These are phyloP conservation scores for Drosophila dives DNA, from an alignment of 2,888 invertebrate genomes.

Conservation along the genomic window DNA sequence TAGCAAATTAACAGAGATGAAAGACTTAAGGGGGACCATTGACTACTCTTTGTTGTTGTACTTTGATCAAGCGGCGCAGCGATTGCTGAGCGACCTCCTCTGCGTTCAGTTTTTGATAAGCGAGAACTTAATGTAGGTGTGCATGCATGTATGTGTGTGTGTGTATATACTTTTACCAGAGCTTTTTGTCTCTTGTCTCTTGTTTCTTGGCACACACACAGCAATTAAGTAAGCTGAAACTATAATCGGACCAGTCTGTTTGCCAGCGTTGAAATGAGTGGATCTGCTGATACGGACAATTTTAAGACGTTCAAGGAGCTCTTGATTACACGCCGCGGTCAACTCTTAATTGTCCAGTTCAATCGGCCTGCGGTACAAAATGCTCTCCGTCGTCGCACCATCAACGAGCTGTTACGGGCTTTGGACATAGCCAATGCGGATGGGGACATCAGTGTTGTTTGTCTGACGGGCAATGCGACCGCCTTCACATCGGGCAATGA, in stretches of 20 bases:
- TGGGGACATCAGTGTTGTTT: conserved; percentile 88
- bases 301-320: conserved; percentile 59
- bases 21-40: not conserved
- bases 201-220: not conserved
- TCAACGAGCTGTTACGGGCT: conserved; percentile 87
- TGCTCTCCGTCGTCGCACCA: conserved; percentile 90
- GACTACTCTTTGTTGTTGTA: conserved; percentile 24
- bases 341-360: conserved; percentile 87
- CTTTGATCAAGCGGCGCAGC: conserved; percentile 39
- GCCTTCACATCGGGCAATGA: conserved; percentile 72
- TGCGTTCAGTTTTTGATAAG: conserved; percentile 37
- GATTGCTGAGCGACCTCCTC: conserved; percentile 43
- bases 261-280: conserved; percentile 43
- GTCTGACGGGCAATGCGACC: conserved; percentile 87
- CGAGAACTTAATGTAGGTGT: not conserved
- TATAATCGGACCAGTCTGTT: conserved; percentile 26
- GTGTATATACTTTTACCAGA: conserved; percentile 14
- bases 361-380: conserved; percentile 92
- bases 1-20: not conserved
- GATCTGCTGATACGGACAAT: conserved; percentile 30
- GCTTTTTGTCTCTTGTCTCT: conserved; percentile 30
- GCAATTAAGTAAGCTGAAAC: conserved; percentile 21
- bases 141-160: not conserved
- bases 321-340: conserved; percentile 82
- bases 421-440: conserved; percentile 89